phyloP scores from a whole-genome alignment of 2,113 vertebrate genomes.

The Typhlomys cinereus region DNA sequence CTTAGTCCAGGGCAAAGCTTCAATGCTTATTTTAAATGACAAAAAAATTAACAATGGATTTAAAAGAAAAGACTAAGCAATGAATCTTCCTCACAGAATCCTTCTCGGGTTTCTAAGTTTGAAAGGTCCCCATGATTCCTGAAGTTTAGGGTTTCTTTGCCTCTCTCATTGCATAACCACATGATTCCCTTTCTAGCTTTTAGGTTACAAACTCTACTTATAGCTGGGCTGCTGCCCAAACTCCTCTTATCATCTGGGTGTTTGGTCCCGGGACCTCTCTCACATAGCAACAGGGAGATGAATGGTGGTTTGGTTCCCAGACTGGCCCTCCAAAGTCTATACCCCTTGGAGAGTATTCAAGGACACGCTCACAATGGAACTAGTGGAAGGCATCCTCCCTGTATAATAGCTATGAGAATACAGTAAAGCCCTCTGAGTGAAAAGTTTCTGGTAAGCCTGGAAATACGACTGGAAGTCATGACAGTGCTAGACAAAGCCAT shows the following conservation, averaged over 20 bases:
- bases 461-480: background rate
- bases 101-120: background rate
- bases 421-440: background rate
- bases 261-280: background rate
- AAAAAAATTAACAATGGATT: constrained; percentile 36
- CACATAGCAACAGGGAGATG: background rate
- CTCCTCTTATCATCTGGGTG: background rate
- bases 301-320: constrained; percentile 13
- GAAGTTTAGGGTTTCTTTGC: background rate
- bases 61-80: constrained; percentile 32
- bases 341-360: background rate
- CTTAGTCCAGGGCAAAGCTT: background rate
- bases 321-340: background rate
- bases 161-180: background rate
- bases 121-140: accelerated
- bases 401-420: too few species aligned
- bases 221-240: background rate
- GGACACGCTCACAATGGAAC: background rate
- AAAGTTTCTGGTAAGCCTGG: background rate
- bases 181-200: background rate
- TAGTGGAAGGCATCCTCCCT: background rate
- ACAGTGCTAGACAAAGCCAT: background rate
- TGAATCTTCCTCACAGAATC: constrained; percentile 29
- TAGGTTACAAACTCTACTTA: background rate
- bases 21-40: constrained; percentile 22